Evolutionary conservation across 2,888 invertebrate species (phyloP).

Genomic region (Stegophylla sp.): DNA sequence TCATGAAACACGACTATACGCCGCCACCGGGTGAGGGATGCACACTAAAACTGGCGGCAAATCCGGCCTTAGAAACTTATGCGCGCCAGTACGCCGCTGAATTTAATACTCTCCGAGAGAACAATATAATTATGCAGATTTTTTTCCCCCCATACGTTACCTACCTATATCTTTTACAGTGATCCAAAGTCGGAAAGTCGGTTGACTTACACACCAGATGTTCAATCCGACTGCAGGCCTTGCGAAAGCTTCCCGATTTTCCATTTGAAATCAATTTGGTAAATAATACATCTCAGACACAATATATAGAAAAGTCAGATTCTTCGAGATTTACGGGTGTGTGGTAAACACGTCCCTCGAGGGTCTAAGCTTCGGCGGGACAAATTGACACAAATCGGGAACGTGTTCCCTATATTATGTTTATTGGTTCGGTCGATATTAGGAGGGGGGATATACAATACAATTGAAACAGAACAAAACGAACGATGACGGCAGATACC

Average conservation of each 20-base stretch:
- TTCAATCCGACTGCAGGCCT: background rate
- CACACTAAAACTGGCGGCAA: constrained; percentile 37
- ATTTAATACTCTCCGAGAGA: background rate
- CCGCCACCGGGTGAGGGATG: background rate
- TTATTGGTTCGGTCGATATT: constrained; percentile 12
- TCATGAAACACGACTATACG: constrained; percentile 11
- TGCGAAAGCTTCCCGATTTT: background rate
- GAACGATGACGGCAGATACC: background rate
- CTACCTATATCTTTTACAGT: background rate
- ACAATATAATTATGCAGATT: constrained; percentile 36
- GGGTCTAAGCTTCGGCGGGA: background rate
- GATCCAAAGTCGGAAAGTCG: background rate
- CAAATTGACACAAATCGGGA: constrained; percentile 22
- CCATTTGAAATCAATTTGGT: constrained; percentile 20
- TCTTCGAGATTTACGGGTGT: constrained; percentile 19
- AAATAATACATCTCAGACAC: constrained; percentile 30
- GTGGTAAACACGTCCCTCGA: background rate
- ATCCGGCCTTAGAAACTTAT: constrained; percentile 47
- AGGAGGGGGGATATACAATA: constrained; percentile 2
- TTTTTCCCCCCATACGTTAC: background rate
- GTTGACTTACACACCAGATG: background rate
- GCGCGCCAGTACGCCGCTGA: constrained; percentile 17
- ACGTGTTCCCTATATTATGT: background rate
- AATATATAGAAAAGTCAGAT: constrained; percentile 7
- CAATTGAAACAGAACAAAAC: background rate